Evolutionary conservation across 2,797 vertebrate species (phyloP), one percentile per base, ranked within the genome.

Genomic region (Acanthurus leucopareius): DNA sequence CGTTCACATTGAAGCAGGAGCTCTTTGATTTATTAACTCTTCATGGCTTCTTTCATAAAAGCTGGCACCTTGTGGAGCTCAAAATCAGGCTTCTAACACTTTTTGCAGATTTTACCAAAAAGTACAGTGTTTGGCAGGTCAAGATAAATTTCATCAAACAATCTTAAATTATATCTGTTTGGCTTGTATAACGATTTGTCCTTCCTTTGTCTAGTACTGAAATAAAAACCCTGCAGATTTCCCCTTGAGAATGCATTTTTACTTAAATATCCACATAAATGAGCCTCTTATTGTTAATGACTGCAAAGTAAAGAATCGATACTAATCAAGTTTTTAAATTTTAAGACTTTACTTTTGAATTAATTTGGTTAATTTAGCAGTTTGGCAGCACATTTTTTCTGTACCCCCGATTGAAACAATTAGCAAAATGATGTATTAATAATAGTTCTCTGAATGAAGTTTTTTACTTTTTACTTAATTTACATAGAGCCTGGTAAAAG

Each of bases 231-330:
- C 58, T 58, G 22, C 70, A 51, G 67, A 74, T 70, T 45, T 65
- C 49, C 54, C 65, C 56, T 76, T 68, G 60, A 85, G 75, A 77
- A 79, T 54, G 54, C 13, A 58, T 40, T 79, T 86, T 75, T 77
- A 75, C 75, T 70, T 83, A 63, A 69, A 17, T 4, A 62, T 60
- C 42, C 45, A 82, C 44, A 87, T 88, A 84, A 86, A 88, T 88
- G 76, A 70, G 89, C 88, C 76, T 87, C 62, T 72, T 80, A 88
- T 67, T 71, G 79, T 47, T 70, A 84, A 87, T 40, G 70, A 77
- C 73, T 78, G 53, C 59, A 38, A 69, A 58, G 70, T 56, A 66
- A 25, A 15, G 60, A 82, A 77, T 83, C 13, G 20, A 59, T 32
- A 58, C 9, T 28, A 59, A 59, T 25, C 35, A 25, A 15, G 9